A percentile compares a stretch with the other conserved stretches of the same genome.
These are phyloP conservation scores for Hippoglossus stenolepis DNA, from an alignment of 2,113 vertebrate genomes.

Conservation along the genomic window DNA sequence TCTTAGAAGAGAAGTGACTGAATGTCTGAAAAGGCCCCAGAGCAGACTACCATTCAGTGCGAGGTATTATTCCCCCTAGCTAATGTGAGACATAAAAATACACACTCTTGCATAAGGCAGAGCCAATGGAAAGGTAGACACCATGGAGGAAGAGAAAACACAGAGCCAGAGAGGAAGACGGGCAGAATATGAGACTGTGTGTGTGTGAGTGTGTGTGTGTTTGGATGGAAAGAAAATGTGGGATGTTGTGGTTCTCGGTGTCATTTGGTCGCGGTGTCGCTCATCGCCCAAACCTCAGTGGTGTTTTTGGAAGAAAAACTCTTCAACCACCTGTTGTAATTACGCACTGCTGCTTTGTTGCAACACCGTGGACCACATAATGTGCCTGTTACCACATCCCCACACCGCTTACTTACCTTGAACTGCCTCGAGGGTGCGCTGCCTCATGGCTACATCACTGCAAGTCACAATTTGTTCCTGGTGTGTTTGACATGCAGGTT, in stretches of 20 bases:
- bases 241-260: conserved; percentile 60
- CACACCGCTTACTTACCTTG: conserved; percentile 48
- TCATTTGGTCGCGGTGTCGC: conserved; percentile 60
- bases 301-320: conserved; percentile 52
- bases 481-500: conserved; percentile 10
- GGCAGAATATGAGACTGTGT: conserved; percentile 35
- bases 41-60: conserved; percentile 75
- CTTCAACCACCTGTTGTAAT: conserved; percentile 72
- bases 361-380: conserved; percentile 61
- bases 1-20: conserved; percentile 83
- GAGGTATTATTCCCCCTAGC: conserved; percentile 73
- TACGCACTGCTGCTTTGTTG: conserved; percentile 60
- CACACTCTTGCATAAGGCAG: conserved; percentile 65
- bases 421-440: conserved; percentile 30
- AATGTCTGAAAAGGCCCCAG: conserved; percentile 81
- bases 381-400: conserved; percentile 41
- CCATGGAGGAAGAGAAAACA: conserved; percentile 58
- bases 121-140: conserved; percentile 78
- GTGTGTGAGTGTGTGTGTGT: conserved; percentile 35
- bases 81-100: conserved; percentile 78
- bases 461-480: conserved; percentile 47
- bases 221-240: conserved; percentile 65
- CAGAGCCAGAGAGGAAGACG: conserved; percentile 46
- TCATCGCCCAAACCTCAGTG: conserved; percentile 51
- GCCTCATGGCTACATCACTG: conserved; percentile 17